Conservation (phyloP, 2,888 invertebrate genomes). For the Lepidochrysops patricia region DNA sequence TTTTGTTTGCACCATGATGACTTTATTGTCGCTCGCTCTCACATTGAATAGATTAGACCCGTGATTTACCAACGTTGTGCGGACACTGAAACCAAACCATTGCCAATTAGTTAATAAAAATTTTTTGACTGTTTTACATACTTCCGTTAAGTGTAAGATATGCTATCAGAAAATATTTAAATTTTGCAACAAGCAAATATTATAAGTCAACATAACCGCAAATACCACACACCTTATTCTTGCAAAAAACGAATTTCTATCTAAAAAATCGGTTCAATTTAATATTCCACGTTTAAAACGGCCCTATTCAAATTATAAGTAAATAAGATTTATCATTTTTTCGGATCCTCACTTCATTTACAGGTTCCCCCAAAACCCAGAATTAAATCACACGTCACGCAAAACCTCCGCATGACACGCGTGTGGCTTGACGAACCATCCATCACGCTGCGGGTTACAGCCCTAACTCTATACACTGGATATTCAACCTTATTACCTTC, state of each 20-base stretch:
- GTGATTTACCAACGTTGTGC: too few species aligned
- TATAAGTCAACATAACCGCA: too few species aligned
- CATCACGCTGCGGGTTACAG: slow-evolving; percentile 59
- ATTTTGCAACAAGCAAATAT: too few species aligned
- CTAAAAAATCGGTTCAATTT: neutral
- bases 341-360: slow-evolving; percentile 17
- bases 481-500: slow-evolving; percentile 16
- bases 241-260: neutral
- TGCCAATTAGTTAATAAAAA: too few species aligned
- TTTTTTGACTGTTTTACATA: too few species aligned
- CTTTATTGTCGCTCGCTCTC: too few species aligned
- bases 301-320: neutral
- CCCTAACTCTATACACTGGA: slow-evolving; percentile 26
- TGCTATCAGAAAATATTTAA: too few species aligned
- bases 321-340: slow-evolving; percentile 13
- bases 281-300: neutral
- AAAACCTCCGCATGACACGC: slow-evolving; percentile 56
- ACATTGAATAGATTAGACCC: too few species aligned
- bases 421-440: slow-evolving; percentile 62
- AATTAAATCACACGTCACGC: slow-evolving; percentile 48
- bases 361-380: slow-evolving; percentile 25
- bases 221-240: too few species aligned
- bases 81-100: too few species aligned
- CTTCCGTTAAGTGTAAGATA: too few species aligned
- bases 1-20: too few species aligned